Evolutionary conservation across 2,888 invertebrate genomes (phyloP), one percentile per base, ranked within the genome.

Genomic region (Brachyptera risi): DNA sequence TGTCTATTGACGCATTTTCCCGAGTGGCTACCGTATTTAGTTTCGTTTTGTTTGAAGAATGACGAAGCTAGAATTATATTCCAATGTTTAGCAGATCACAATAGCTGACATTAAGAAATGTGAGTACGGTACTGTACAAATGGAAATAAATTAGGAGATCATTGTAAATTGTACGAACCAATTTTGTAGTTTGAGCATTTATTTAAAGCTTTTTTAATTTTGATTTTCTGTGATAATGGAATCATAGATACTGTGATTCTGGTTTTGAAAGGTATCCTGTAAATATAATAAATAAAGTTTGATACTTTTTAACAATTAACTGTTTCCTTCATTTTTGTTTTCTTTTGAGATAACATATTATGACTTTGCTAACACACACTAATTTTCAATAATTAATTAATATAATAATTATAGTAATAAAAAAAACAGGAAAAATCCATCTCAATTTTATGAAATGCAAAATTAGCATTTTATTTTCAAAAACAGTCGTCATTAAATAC

Each of bases 261-360:
- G 40, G 4, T 40, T 40, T 40, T 4, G 17, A n/a, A 40, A 9
- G 40, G 13, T 40, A 7, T 7, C 31, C 5, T 5, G 31, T n/a
- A n/a, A 11, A 19, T 19, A 17, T 19, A 54, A 54, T 54, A 54
- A 54, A 54, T 54, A 37, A 44, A 54, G 17, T 37, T 11, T 11
- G 37, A 17, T 54, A 17, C 71, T 56, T 56, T 59, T 58, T 63
- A 63, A 63, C 63, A 63, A 63, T 59, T 59, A 62, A 63, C 58
- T 60, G 59, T 58, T 58, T 37, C 40, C 47, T 63, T 60, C 54
- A 56, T 57, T 61, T 62, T n/a, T n/a, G n/a, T n/a, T n/a, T n/a
- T n/a, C n/a, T n/a, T n/a, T 63, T 59, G 56, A 60, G 51, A 42
- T 62, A 60, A 64, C 62, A 64, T 62, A 51, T 57, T 47, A n/a